Base-by-base conservation (phyloP, 2,888 invertebrate genomes). In the Linyphia triangularis region DNA sequence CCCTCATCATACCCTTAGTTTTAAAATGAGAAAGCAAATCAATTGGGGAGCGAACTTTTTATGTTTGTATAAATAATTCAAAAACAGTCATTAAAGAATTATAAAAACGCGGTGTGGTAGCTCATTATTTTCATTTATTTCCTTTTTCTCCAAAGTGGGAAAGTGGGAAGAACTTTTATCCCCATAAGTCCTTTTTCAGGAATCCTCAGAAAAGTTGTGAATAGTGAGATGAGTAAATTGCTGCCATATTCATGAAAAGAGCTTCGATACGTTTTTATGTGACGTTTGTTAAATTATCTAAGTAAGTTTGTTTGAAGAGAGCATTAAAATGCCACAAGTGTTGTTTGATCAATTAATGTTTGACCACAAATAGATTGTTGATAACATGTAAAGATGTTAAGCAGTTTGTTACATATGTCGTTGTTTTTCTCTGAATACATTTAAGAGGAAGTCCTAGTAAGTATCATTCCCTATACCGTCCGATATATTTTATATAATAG, bases 1-100 rank as follows among this genome's bases (percentile, higher is more conserved):
- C 43, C 16, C 43, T 4, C 33, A 33, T 9, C 33, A 33, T 33
- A 33, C 33, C 9, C 5, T 30, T 26, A n/a, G 22, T 61, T 77
- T 63, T 77, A 77, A 67, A 77, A 77, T 77, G 40, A 37, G 51
- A 51, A 77, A 77, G 37, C 37, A 77, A 77, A 77, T 77, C 63
- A 77, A 77, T 77, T 63, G 77, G 33, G 51, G 61, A 77, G 33
- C 33, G 16, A 24, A 37, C 63, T 77, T 77, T 77, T 33, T 33
- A 26, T 63, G 77, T 63, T 61, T 30, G 30, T 61, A 63, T 63
- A 51, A 51, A 57, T 59, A 73, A 73, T 40, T 26, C 37, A 63
- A 37, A 61, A 63, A 59, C 7, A n/a, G 33, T 7, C 63, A 77
- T 77, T 77, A 77, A 37, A 22, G 37, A 63, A 63, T 77, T 40